Conservation (phyloP, 2,113 vertebrate species). For the Carassius carassius region DNA sequence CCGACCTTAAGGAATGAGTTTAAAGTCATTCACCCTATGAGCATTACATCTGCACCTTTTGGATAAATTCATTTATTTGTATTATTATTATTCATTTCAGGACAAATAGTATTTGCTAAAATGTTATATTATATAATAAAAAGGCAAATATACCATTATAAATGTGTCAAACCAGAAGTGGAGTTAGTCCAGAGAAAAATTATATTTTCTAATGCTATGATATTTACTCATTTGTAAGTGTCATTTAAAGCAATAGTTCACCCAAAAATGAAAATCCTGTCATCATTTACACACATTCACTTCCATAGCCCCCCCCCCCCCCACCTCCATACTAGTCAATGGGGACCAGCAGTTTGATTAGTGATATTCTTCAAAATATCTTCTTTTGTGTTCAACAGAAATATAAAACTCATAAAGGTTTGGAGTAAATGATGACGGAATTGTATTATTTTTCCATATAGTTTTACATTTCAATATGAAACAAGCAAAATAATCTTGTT, state of each 20-base stretch:
- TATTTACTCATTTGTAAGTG: not conserved
- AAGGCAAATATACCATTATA: not conserved
- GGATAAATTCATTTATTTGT: not conserved
- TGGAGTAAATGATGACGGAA: too few species aligned
- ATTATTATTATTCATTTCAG: not conserved
- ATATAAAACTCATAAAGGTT: too few species aligned
- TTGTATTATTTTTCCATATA: not conserved
- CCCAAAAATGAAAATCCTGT: too few species aligned
- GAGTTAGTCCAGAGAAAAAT: not conserved
- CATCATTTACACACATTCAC: too few species aligned
- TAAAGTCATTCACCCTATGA: not conserved
- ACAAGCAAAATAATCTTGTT: too few species aligned
- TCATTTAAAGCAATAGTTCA: not conserved
- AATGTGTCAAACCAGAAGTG: not conserved
- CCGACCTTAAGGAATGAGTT: constrained; percentile 44
- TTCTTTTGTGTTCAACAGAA: too few species aligned
- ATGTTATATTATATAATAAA: not conserved
- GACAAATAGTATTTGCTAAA: not conserved
- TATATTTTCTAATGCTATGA: not conserved
- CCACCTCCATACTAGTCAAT: not conserved
- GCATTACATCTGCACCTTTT: not conserved
- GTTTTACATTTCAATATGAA: not conserved
- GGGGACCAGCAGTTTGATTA: too few species aligned
- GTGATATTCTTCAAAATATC: too few species aligned
- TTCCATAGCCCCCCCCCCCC: too few species aligned